A percentile compares a stretch with the other conserved stretches of the same genome.
phyloP scores from a whole-genome alignment of 2,797 vertebrate species.

The Spatula clypeata region DNA sequence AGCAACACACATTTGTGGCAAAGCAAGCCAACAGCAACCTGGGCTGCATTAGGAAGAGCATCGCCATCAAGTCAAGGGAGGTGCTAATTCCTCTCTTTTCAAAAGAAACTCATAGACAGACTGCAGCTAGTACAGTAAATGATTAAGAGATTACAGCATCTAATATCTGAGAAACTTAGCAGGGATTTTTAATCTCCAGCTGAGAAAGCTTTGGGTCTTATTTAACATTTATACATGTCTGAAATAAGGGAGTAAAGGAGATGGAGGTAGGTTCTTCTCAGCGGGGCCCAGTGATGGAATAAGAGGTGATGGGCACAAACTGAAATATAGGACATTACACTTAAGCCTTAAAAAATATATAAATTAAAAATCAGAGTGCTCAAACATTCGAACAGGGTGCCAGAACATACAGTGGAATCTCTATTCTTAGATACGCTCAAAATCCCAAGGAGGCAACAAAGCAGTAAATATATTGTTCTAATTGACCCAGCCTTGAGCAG shows the following conservation, averaged over 20 bases:
- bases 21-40: neutral
- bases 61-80: neutral
- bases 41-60: neutral
- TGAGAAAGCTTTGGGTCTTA: neutral
- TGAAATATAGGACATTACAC: neutral
- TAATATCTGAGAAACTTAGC: neutral
- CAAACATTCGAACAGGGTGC: neutral
- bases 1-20: neutral
- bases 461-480: neutral
- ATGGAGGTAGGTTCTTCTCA: neutral
- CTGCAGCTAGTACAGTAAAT: rapidly evolving
- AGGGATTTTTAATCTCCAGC: neutral
- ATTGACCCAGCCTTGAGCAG: neutral
- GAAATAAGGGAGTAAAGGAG: neutral
- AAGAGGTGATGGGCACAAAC: neutral
- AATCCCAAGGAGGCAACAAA: neutral
- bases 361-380: neutral
- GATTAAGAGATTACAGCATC: neutral
- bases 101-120: neutral
- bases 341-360: neutral
- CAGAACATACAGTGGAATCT: neutral
- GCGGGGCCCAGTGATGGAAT: neutral
- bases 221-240: neutral
- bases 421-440: neutral
- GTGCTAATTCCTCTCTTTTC: neutral